Evolutionary conservation across 2,113 vertebrate species (phyloP), one percentile per base, ranked within the genome.

Genomic region (Tenebrosternarchus preto): DNA sequence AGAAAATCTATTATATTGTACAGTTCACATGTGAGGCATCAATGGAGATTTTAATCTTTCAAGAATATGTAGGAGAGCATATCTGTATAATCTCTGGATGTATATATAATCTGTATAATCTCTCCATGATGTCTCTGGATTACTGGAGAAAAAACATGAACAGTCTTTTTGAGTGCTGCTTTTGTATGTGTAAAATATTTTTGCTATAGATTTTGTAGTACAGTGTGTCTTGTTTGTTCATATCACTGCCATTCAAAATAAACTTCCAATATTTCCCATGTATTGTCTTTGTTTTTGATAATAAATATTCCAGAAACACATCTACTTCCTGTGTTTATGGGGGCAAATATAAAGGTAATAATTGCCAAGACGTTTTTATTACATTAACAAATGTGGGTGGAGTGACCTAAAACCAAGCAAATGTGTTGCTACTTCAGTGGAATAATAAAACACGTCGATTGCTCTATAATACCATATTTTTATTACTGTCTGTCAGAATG

Each of bases 171-270:
- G 11, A 24, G 15, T 39, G 8, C 17, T 16, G 36, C 1, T 43
- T 77, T 77, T 70, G 22, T 78, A 70, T 22, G 70, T 59, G 55
- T 29, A 70, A 68, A 68, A 60, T 43, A 43, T 46, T 64, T 36
- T 53, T 76, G 43, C 24, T 27, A 20, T 63, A 29, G 39, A 39
- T 36, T 57, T 7, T 36, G 22, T 22, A 46, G 19, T 63, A 66
- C 29, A 33, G 24, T 56, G 25, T 43, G 12, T 36, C 15, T 39
- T 22, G 59, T 46, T 17, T 77, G 1, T 77, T 46, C 12, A 24
- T 2, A 77, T 0, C 16, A 22, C 25, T 60, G n/a, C n/a, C n/a
- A 60, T 70, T 59, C 27, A 60, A 59, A 68, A 78, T n/a, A 46
- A 59, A 53, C 61, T 67, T 12, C 1, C 25, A 56, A 46, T 24